Conservation (phyloP, 2,888 invertebrate genomes). For the Phyllotreta striolata region DNA sequence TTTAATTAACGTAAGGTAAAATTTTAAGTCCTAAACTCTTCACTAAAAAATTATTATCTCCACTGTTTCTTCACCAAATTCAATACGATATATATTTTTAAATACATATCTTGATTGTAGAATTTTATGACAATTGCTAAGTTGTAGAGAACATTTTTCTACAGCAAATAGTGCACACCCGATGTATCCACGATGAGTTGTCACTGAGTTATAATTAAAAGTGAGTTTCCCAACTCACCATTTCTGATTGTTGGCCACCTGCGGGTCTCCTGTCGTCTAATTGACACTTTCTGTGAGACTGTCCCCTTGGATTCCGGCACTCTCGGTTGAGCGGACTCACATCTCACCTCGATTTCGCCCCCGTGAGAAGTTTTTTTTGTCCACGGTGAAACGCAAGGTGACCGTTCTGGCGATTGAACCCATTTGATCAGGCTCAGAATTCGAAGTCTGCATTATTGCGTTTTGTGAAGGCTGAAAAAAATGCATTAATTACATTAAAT, state of each 20-base stretch:
- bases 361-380: slow-evolving; percentile 50
- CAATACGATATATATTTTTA: too few species aligned
- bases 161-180: too few species aligned
- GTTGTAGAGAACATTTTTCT: too few species aligned
- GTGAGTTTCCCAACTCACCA: slow-evolving; percentile 27
- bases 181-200: too few species aligned
- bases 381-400: slow-evolving; percentile 50
- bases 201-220: too few species aligned
- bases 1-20: too few species aligned
- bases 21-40: too few species aligned
- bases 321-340: slow-evolving; percentile 55
- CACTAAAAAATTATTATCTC: too few species aligned
- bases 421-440: slow-evolving; percentile 48
- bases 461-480: slow-evolving; percentile 50
- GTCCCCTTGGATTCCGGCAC: slow-evolving; percentile 52
- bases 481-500: not conserved
- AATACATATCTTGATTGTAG: too few species aligned
- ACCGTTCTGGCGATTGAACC: slow-evolving; percentile 52
- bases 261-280: slow-evolving; percentile 45
- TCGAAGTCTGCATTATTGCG: slow-evolving; percentile 51
- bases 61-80: too few species aligned
- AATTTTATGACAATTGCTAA: too few species aligned
- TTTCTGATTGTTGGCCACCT: slow-evolving; percentile 51
- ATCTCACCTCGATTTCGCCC: slow-evolving; percentile 53
- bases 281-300: slow-evolving; percentile 45